Evolutionary conservation across 2,113 vertebrate genomes (phyloP), one percentile per base, ranked within the genome.

Genomic region (human): DNA sequence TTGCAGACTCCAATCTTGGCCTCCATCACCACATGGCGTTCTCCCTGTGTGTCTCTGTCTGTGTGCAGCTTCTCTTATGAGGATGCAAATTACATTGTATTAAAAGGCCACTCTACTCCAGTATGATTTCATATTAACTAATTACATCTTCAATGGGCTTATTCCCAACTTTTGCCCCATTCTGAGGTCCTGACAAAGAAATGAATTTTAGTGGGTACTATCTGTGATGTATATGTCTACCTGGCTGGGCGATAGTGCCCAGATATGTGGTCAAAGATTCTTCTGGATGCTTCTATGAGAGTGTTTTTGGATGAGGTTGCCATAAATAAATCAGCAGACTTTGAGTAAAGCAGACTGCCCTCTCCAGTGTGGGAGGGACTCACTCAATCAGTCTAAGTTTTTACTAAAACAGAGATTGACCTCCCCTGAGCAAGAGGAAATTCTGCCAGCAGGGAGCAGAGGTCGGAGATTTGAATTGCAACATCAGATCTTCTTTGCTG

Each of bases 61-160:
- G n/a, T 78, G 2, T 57, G 7, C 48, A 18, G 32, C 35, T n/a
- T 80, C 66, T 90, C 32, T 38, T 48, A 23, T 38, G 17, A 55
- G 43, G n/a, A 70, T 0, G 32, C 16, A 6, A 48, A 11, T 40
- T 40, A 8, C 17, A 13, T 17, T 32, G 16, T 32, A 43, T 25
- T 16, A 30, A 40, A 11, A n/a, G 7, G 3, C 27, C 20, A 48
- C 3, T 1, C 2, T 61, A 3, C 0, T 45, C 18, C 23, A n/a
- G 35, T 8, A 27, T 11, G 38, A 45, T 11, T 20, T 78, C 45
- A 17, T 50, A 27, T 70, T 18, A 61, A 20, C 8, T 50, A 48
- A 13, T 20, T 27, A 2, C 40, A 52, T 59, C 38, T 50, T 17
- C 6, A 45, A 1, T 35, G 14, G 30, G 32, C 32, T 76, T 75